Base-by-base conservation (phyloP, 30 jellyfish, hydroid and myxozoan genomes). In the Cassiopea xamachana region DNA sequence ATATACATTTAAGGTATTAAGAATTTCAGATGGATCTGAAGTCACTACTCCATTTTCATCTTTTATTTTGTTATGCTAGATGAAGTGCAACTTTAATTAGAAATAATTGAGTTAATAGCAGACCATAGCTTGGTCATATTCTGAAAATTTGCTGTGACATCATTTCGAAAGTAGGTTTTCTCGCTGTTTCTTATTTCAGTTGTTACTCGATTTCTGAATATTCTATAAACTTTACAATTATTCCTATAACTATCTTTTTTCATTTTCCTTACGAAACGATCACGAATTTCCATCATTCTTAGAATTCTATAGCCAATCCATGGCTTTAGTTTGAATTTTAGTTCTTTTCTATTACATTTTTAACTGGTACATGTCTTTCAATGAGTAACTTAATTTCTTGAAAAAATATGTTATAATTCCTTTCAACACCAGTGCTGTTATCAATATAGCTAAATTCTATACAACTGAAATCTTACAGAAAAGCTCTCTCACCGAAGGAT, bases 281-380 rank as follows among this genome's bases (percentile, higher is more conserved):
- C n/a, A n/a, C n/a, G n/a, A n/a, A n/a, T n/a, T n/a, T n/a, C n/a
- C n/a, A 19, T 62, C n/a, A 14, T 83, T 86, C 15, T 75, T 16
- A 86, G 69, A 64, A n/a, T 61, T 39, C 92, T 64, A 45, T 76
- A 83, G 72, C 55, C 69, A 64, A 43, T 69, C 75, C 45, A 83
- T 60, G 90, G 92, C 61, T 83, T 83, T 48, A 64, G 55, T 48
- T 48, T 83, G 80, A 83, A 72, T 70, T 83, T 85, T n/a, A 73
- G 68, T 10, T 83, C 92, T 62, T 44, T 10, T 55, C 55, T 83
- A 10, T n/a, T n/a, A n/a, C n/a, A n/a, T n/a, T n/a, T n/a, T n/a
- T n/a, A n/a, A n/a, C n/a, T n/a, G n/a, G 92, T 4, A 55, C 92
- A 68, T 83, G 92, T 43, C 16, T 83, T 19, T 83, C 69, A 13